Percentiles rank a stretch among this genome's conserved stretches.
Conservation (phyloP, 2,797 vertebrate species). For the Uromys caudimaculatus region DNA sequence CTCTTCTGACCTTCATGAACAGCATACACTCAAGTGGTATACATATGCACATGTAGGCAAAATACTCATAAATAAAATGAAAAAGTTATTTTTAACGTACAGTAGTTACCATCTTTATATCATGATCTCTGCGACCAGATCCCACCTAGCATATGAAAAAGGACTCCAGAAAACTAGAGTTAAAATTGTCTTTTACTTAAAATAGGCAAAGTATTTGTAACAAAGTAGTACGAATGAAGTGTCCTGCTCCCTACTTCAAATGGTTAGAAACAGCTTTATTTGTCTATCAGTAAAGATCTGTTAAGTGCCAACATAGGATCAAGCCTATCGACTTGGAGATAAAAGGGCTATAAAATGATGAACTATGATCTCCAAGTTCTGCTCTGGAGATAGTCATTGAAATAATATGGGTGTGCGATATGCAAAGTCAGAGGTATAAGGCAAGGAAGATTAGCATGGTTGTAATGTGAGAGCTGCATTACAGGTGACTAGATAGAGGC, state of each 20-base stretch:
- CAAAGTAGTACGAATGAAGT: conserved; percentile 41
- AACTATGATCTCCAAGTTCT: background rate
- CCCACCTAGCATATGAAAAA: conserved; percentile 1
- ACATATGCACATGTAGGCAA: background rate
- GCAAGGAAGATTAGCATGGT: background rate
- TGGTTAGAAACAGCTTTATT: background rate
- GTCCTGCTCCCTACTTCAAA: conserved; percentile 5
- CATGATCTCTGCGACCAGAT: conserved; percentile 42
- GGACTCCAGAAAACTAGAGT: background rate
- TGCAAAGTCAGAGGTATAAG: background rate
- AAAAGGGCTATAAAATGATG: conserved; percentile 8
- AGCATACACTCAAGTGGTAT: background rate
- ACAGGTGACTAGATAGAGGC: background rate
- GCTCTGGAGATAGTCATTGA: conserved; percentile 14
- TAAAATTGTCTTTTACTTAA: conserved; percentile 4
- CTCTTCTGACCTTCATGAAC: background rate
- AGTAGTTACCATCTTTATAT: conserved; percentile 12
- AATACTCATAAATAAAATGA: background rate
- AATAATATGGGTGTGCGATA: background rate
- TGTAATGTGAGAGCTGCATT: background rate
- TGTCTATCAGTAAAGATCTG: background rate
- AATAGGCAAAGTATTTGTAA: background rate
- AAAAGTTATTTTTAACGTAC: background rate
- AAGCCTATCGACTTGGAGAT: conserved; percentile 40
- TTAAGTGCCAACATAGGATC: background rate